Percentiles rank a stretch among this genome's conserved stretches.
phyloP scores from a whole-genome alignment of 2,888 invertebrate genomes.

The Operophtera brumata region DNA sequence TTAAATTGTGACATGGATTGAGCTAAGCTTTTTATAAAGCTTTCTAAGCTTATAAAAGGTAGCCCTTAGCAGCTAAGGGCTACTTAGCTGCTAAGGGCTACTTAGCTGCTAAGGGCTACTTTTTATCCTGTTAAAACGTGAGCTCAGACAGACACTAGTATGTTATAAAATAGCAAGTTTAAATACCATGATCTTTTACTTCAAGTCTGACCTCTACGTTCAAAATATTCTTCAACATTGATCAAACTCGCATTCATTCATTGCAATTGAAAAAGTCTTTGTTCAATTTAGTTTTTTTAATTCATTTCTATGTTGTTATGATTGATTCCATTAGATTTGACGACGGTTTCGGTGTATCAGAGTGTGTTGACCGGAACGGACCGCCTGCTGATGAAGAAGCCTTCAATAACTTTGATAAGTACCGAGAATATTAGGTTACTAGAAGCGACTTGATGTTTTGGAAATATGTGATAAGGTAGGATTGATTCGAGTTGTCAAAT shows the following conservation, averaged over 20 bases:
- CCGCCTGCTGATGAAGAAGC: conserved; percentile 67
- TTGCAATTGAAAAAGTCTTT: conserved; percentile 20
- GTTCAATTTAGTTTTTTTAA: conserved; percentile 40
- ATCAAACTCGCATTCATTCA: conserved; percentile 3
- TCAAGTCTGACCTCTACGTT: not conserved
- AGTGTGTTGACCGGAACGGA: conserved; percentile 69
- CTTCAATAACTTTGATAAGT: conserved; percentile 46
- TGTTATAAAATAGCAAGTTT: not conserved
- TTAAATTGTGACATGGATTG: too few relatives aligned
- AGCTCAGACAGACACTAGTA: too few relatives aligned
- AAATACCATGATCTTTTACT: not conserved
- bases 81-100: too few relatives aligned
- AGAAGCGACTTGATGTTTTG: conserved; percentile 38
- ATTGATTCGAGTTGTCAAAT: conserved; percentile 2
- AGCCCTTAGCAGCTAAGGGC: too few relatives aligned
- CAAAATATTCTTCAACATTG: conserved; percentile 1
- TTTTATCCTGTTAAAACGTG: too few relatives aligned
- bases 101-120: too few relatives aligned
- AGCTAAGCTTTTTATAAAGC: too few relatives aligned
- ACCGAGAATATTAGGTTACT: conserved; percentile 41
- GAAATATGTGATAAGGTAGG: not conserved
- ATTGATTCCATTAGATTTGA: conserved; percentile 73
- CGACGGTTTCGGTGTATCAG: conserved; percentile 73
- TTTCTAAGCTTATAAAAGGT: too few relatives aligned
- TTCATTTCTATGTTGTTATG: conserved; percentile 64